Percentiles rank a stretch among this genome's conserved stretches.
phyloP scores from a whole-genome alignment of 2,797 vertebrate genomes.

The Pteronotus mesoamericanus region DNA sequence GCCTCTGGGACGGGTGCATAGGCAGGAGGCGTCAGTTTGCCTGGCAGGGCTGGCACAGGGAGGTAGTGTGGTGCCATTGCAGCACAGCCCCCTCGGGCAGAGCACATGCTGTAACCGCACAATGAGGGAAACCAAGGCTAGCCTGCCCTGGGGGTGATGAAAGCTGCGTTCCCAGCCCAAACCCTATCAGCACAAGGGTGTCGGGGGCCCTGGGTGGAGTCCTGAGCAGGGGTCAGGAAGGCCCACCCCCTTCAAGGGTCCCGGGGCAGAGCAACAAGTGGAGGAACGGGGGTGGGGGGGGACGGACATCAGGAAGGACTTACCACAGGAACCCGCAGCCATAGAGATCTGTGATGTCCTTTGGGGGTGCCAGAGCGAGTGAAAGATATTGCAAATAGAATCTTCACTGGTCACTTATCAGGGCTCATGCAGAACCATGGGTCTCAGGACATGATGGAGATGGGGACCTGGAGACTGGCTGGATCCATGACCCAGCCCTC shows the following conservation, averaged over 20 bases:
- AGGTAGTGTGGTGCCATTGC: not conserved
- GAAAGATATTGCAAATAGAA: not conserved
- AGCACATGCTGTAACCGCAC: rapidly evolving
- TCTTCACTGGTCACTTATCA: not conserved
- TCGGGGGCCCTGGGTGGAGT: not conserved
- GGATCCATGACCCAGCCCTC: not conserved
- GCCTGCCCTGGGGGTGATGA: too few species aligned
- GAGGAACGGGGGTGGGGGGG: too few species aligned
- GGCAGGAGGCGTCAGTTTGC: conserved; percentile 10
- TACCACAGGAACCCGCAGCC: not conserved
- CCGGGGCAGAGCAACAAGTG: not conserved
- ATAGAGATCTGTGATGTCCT: not conserved
- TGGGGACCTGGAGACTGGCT: not conserved
- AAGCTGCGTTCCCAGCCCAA: not conserved
- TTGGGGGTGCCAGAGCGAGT: too few species aligned
- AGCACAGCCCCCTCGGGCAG: not conserved
- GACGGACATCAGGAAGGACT: not conserved
- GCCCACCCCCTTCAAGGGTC: not conserved
- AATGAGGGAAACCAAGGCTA: not conserved
- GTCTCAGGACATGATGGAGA: not conserved
- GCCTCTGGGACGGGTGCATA: not conserved
- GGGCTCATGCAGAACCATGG: not conserved
- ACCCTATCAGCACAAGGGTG: not conserved
- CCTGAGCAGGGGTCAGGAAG: too few species aligned
- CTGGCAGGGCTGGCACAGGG: not conserved